Base-by-base conservation (phyloP, 2,888 invertebrate species). In the Alloscopus bannaensis region DNA sequence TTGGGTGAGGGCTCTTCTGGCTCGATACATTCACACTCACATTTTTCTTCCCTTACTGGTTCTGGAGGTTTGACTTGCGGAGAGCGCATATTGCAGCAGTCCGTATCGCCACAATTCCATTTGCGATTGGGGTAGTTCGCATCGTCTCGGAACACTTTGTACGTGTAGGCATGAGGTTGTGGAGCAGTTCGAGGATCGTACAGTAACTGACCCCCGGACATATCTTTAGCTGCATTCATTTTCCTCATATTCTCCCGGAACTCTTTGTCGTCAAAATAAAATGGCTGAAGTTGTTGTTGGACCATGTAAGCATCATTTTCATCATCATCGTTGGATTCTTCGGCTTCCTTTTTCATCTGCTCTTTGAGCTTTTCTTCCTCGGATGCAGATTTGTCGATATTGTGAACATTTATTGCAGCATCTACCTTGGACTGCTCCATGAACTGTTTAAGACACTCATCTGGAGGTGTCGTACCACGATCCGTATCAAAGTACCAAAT, bases 401-500 rank as follows among this genome's bases (percentile, higher is more conserved):
- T 69, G 42, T 80, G 66, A 2, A 73, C 70, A 69, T 85, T 85
- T 16, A 81, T 71, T 26, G 73, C 55, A 0, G 85, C 85, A 6
- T 82, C 76, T 13, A 79, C 52, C 18, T 73, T 70, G 8, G 82
- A 81, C 22, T 82, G 81, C 0, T 73, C 73, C 70, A 81, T 64
- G 52, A 81, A 72, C 20, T 82, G 64, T 45, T 64, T 57, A 13
- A 60, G 36, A 31, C 66, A 66, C 20, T 62, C 64, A 45, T 77
- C 66, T 0, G 76, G 78, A 6, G 64, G 66, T 3, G 81, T 69
- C 45, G 24, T 36, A 13, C 81, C 80, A 6, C 79, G 62, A 16
- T 83, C 83, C 0, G 84, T 83, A 31, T 84, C 84, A 77, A 85
- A 83, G 36, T 81, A 76, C 86, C 86, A 86, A 52, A 81, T 76